Base-by-base conservation (phyloP, 2,113 vertebrate genomes). In the Chloropsis cyanopogon region DNA sequence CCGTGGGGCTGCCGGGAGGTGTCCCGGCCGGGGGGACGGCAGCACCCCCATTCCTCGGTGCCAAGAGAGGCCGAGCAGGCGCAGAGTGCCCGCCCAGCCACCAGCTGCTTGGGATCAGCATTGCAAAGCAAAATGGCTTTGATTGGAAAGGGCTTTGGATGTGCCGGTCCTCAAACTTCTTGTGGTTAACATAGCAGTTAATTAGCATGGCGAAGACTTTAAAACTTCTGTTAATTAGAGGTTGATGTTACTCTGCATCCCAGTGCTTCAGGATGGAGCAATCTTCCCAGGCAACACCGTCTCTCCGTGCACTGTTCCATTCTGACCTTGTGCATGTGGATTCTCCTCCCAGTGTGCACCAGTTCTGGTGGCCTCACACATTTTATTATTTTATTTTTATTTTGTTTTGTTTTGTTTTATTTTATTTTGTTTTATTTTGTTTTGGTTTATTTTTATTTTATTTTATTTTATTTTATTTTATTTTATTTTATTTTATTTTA, bases 31-130 rank as follows among this genome's bases (percentile, higher is more conserved):
- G 41, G 44, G 57, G 17, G 31, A 5, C 2, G 3, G 42, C 9
- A 0, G 26, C 17, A 10, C 6, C 54, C 18, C 3, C 0, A 0
- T 6, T 11, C 8, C 59, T 26, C 1, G 0, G 23, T 3, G 11
- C 59, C 1, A 0, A 1, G 66, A 22, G 54, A 5, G 19, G 54
- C 46, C 3, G 2, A 23, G 80, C 3, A 2, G 65, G 81, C 12
- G 2, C 42, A 10, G 42, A 19, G 26, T 2, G 28, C 24, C 19
- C 60, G 1, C 71, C 0, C 10, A 12, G n/a, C n/a, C n/a, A n/a
- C 11, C 5, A 1, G 16, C 12, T 60, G 10, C 21, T 10, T 4
- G 86, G 53, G 60, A 17, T 10, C 35, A 6, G 8, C 4, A 11
- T 1, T 7, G 41, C n/a, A 21, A 10, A 75, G 25, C 29, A 17